Percentiles rank a stretch among this genome's conserved stretches.
These are phyloP conservation scores for Synanceia verrucosa DNA, from an alignment of 2,797 vertebrate species.

Conservation along the genomic window DNA sequence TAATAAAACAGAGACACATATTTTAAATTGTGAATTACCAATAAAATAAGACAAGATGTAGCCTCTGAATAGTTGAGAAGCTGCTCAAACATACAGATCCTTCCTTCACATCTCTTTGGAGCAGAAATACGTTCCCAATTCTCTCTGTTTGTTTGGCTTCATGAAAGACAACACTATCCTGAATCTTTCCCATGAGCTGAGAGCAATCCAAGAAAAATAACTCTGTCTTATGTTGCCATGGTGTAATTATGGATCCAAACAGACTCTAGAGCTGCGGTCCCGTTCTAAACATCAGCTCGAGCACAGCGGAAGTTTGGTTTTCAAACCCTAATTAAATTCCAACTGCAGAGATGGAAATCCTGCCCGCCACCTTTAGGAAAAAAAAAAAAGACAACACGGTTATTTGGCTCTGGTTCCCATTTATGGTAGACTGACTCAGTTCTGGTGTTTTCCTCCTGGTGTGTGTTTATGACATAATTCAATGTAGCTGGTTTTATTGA, in stretches of 20 bases:
- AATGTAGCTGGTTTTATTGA: constrained; percentile 35
- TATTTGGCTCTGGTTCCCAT: constrained; percentile 54
- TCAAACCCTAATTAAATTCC: constrained; percentile 75
- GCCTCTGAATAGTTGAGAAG: constrained; percentile 23
- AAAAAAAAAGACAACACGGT: background rate
- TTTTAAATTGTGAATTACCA: background rate
- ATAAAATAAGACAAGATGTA: constrained; percentile 9
- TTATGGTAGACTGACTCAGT: constrained; percentile 24
- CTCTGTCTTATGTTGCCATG: constrained; percentile 61
- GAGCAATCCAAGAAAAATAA: constrained; percentile 75
- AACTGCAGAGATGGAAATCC: constrained; percentile 56
- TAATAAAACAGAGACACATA: background rate
- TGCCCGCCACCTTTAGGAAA: constrained; percentile 23
- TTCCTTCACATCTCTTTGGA: constrained; percentile 8
- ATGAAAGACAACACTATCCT: constrained; percentile 60
- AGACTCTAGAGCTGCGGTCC: constrained; percentile 56
- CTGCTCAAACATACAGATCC: constrained; percentile 22
- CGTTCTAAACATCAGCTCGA: constrained; percentile 68
- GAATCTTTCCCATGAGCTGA: constrained; percentile 72
- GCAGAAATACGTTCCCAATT: constrained; percentile 34
- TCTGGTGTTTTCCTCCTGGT: constrained; percentile 54
- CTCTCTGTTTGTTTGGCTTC: constrained; percentile 69
- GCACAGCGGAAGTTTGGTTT: constrained; percentile 76
- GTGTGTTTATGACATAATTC: constrained; percentile 55
- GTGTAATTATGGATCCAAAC: constrained; percentile 78